Evolutionary conservation across 2,888 invertebrate genomes (phyloP).

Genomic region (Thymelicus sylvestris): DNA sequence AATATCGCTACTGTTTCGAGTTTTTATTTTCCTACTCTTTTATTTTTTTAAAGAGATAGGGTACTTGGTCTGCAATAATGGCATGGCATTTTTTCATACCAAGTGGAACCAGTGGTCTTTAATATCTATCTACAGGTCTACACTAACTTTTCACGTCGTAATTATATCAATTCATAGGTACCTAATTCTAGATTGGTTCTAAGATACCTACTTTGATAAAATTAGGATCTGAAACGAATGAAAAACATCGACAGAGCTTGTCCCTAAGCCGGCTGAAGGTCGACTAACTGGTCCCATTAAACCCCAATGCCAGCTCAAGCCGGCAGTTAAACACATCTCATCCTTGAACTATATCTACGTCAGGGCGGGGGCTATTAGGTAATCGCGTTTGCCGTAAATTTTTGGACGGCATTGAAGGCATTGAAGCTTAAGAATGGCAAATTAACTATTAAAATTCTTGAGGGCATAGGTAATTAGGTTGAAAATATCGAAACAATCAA

Average conservation of each 20-base stretch:
- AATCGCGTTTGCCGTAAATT: conserved; percentile 30
- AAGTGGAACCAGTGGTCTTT: too few relatives aligned
- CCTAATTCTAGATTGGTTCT: too few relatives aligned
- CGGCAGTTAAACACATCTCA: conserved; percentile 30
- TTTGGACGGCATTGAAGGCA: conserved; percentile 25
- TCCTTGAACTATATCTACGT: conserved; percentile 35
- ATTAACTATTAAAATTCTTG: neutral
- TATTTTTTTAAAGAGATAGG: too few relatives aligned
- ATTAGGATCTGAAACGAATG: neutral
- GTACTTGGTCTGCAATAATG: too few relatives aligned
- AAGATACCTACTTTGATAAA: too few relatives aligned
- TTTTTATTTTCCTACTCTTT: too few relatives aligned
- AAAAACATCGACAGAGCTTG: neutral
- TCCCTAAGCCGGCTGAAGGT: conserved; percentile 16
- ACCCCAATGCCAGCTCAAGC: conserved; percentile 24
- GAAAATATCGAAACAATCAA: neutral
- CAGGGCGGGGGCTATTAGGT: conserved; percentile 27
- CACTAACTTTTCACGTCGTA: too few relatives aligned
- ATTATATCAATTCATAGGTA: too few relatives aligned
- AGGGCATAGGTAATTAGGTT: neutral
- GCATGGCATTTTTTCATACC: too few relatives aligned
- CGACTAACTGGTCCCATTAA: conserved; percentile 6
- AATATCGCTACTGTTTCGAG: too few relatives aligned
- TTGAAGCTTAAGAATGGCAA: neutral
- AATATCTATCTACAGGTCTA: too few relatives aligned